Evolutionary conservation across 2,888 invertebrate genomes (phyloP).

Genomic region (Hipparchia semele): DNA sequence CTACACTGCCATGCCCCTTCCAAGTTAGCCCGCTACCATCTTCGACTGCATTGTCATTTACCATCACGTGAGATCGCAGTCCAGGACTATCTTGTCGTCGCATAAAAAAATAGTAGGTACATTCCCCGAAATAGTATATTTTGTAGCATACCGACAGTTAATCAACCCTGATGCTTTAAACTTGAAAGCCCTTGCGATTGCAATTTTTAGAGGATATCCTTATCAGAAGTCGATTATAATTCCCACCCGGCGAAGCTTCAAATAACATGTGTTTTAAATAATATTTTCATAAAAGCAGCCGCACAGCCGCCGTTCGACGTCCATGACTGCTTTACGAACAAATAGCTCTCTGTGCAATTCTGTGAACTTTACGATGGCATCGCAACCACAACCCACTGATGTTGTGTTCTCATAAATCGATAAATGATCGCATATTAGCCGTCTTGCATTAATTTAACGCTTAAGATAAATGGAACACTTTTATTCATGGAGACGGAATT

Average conservation of each 20-base stretch:
- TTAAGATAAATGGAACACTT: slow-evolving; percentile 14
- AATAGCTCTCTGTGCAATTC: slow-evolving; percentile 73
- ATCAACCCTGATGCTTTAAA: background rate
- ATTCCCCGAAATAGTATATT: too few relatives aligned
- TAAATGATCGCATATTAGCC: slow-evolving; percentile 51
- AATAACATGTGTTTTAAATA: slow-evolving; percentile 71
- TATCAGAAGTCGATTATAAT: slow-evolving; percentile 25
- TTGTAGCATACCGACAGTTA: too few relatives aligned
- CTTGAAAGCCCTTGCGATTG: background rate
- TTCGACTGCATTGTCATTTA: too few relatives aligned
- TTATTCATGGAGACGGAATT: too few relatives aligned
- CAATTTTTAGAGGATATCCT: slow-evolving; percentile 24
- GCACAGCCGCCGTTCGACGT: slow-evolving; percentile 43
- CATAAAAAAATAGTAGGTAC: too few relatives aligned
- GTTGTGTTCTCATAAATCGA: slow-evolving; percentile 61
- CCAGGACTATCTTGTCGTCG: too few relatives aligned
- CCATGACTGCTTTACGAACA: slow-evolving; percentile 65
- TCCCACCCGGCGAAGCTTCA: slow-evolving; percentile 29
- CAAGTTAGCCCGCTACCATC: too few relatives aligned
- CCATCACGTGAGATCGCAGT: too few relatives aligned
- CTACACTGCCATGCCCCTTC: too few relatives aligned
- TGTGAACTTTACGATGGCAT: slow-evolving; percentile 72
- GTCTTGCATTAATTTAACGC: slow-evolving; percentile 24
- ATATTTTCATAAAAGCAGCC: slow-evolving; percentile 73
- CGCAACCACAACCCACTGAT: slow-evolving; percentile 49